phyloP scores from a whole-genome alignment of 2,888 invertebrate species.

The Cephus pygmeus region DNA sequence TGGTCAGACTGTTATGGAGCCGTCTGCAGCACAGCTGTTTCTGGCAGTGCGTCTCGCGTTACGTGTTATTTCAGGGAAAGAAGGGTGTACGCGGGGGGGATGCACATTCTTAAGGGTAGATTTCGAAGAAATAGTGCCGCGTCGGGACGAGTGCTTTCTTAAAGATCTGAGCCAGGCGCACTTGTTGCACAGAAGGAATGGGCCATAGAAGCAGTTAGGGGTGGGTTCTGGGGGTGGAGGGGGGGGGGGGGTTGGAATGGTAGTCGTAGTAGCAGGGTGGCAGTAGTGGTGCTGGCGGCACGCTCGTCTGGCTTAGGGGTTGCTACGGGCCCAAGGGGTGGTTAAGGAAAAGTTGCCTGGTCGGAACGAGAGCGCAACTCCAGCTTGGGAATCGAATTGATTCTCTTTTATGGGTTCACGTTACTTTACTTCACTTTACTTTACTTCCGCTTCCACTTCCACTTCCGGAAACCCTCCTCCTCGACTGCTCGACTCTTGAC shows the following conservation, averaged over 20 bases:
- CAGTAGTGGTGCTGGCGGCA: conserved; percentile 30
- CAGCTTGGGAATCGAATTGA: conserved; percentile 60
- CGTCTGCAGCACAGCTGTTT: not conserved
- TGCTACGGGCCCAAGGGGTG: conserved; percentile 10
- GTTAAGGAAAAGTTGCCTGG: conserved; percentile 36
- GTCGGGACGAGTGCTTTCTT: conserved; percentile 47
- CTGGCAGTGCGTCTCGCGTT: not conserved
- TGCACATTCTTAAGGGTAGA: not conserved
- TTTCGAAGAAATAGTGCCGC: not conserved
- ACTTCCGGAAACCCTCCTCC: conserved; percentile 1
- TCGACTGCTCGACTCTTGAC: conserved; percentile 47
- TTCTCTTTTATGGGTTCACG: conserved; percentile 60
- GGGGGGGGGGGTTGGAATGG: not conserved
- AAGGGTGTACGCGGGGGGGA: not conserved
- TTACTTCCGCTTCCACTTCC: conserved; percentile 31
- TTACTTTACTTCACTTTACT: conserved; percentile 47
- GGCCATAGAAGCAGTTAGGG: conserved; percentile 9
- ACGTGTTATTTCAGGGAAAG: not conserved
- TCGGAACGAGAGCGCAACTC: conserved; percentile 26
- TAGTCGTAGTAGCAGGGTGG: conserved; percentile 15
- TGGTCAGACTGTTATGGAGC: not conserved
- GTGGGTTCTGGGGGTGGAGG: conserved; percentile 7
- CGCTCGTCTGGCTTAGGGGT: conserved; percentile 5
- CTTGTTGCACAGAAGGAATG: conserved; percentile 57
- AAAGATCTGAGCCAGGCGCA: conserved; percentile 59